Evolutionary conservation across 2,797 vertebrate species (phyloP), one percentile per base, ranked within the genome.

Genomic region (Pseudopleuronectes americanus): DNA sequence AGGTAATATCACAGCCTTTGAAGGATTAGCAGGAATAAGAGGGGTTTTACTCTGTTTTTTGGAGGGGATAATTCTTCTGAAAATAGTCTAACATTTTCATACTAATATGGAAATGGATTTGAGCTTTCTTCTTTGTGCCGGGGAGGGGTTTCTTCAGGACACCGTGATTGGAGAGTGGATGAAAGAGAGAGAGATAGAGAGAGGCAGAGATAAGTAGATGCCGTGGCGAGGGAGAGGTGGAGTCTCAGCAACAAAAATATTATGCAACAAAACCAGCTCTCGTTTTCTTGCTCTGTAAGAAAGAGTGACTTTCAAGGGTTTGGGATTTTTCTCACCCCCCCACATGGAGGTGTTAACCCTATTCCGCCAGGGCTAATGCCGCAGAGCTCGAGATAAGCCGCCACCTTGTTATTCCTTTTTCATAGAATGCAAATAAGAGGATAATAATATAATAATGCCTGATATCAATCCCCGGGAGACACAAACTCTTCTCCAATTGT

Each of bases 11-110:
- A 84, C 85, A 87, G 88, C 85, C 87, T 93, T 93, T 92, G 85
- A 92, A 89, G 92, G 93, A 94, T 95, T 95, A 94, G 83, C 49
- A 54, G 86, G 88, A 92, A 90, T 94, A 91, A 93, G 81, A 88
- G 69, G 88, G 90, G 73, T 74, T 92, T 93, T 91, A 90, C 68
- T 79, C 77, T 81, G 85, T 92, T 90, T 92, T 87, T 84, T 87
- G 73, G 79, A 85, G 76, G 79, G 88, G 90, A 92, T 93, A 92
- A 94, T 92, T 92, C 91, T 79, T 80, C 10, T 64, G 88, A 76
- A 90, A 92, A 91, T 88, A 85, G 85, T 92, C 62, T 23, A 86
- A 86, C 84, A 84, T 90, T 88, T 89, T 81, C 81, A 87, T 76
- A 85, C 84, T 91, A 90, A 92, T 93, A 92, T 91, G 80, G 85